Evolutionary conservation across 1,140 invertebrate genomes (phyloP).

Genomic region (Drosophila repletoides): DNA sequence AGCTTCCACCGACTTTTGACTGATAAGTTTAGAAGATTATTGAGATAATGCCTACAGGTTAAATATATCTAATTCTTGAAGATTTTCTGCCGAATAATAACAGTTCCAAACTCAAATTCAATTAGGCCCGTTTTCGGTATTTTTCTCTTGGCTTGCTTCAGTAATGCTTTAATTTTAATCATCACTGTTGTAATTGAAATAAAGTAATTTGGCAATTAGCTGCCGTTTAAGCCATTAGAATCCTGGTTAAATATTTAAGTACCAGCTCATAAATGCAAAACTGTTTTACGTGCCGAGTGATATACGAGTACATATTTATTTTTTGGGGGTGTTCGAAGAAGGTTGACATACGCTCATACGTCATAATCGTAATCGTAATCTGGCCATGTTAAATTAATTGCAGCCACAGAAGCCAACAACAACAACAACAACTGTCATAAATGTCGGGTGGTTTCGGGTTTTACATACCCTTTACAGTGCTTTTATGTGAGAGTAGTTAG

Average conservation of each 20-base stretch:
- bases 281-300: background rate
- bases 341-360: no score
- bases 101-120: no score
- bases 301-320: background rate
- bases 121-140: no score
- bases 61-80: no score
- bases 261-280: slow-evolving; percentile 8
- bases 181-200: background rate
- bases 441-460: slow-evolving; percentile 58
- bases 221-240: background rate
- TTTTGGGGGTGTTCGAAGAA: background rate
- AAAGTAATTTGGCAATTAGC: background rate
- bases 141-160: no score
- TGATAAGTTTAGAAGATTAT: no score
- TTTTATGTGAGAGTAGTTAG: slow-evolving; percentile 22
- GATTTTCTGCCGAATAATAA: no score
- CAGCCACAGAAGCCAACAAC: slow-evolving; percentile 54
- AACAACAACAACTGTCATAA: slow-evolving; percentile 65
- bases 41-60: no score
- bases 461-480: background rate
- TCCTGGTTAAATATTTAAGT: slow-evolving; percentile 8
- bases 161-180: no score
- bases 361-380: slow-evolving; percentile 37
- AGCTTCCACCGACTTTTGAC: no score
- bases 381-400: slow-evolving; percentile 63